Evolutionary conservation across 2,888 invertebrate genomes (phyloP).

Genomic region (Biston stratarius): DNA sequence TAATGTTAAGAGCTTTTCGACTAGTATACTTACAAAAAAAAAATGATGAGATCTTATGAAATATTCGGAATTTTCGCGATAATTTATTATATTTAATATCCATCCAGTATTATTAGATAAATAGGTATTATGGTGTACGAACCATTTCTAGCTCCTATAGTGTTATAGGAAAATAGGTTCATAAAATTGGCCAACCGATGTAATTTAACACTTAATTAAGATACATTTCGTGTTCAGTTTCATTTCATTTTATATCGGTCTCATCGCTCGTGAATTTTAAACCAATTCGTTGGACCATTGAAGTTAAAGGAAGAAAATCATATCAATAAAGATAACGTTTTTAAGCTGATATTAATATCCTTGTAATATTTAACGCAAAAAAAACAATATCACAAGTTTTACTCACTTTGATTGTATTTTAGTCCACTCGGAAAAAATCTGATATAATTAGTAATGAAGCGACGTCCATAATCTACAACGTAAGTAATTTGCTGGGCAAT

Average conservation of each 20-base stretch:
- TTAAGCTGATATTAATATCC: constrained; percentile 4
- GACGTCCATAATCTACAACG: no score
- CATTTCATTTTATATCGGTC: constrained; percentile 48
- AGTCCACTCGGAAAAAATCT: no score
- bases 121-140: constrained; percentile 72
- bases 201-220: constrained; percentile 43
- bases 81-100: constrained; percentile 82
- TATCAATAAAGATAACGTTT: constrained; percentile 9
- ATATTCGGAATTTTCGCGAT: constrained; percentile 80
- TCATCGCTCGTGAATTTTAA: constrained; percentile 54
- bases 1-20: constrained; percentile 83
- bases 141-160: constrained; percentile 78
- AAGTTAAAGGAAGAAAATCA: constrained; percentile 17
- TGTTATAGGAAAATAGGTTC: constrained; percentile 70
- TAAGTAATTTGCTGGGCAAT: not conserved
- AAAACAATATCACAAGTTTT: not conserved
- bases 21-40: constrained; percentile 79
- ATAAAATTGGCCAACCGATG: constrained; percentile 65
- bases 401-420: not conserved
- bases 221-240: constrained; percentile 25
- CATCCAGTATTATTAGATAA: constrained; percentile 85
- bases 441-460: no score
- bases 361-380: not conserved
- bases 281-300: constrained; percentile 11
- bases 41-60: constrained; percentile 81